Conservation (phyloP, 2,797 vertebrate species). For the Bryconaethiops microstoma region DNA sequence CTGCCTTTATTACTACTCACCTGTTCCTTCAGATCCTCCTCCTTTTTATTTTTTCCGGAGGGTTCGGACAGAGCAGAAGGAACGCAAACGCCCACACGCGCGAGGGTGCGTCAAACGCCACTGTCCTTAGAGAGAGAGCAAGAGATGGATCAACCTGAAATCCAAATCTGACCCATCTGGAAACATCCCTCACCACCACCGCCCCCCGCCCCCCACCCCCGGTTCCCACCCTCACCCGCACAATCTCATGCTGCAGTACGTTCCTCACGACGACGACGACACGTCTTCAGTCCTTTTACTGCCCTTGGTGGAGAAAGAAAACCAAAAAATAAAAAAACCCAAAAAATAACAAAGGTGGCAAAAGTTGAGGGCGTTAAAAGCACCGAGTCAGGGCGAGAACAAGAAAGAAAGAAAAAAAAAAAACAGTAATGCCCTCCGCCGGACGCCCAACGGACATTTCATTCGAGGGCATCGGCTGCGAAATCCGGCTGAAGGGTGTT, state of each 20-base stretch:
- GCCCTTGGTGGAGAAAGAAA: conserved; percentile 21
- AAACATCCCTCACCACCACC: not conserved
- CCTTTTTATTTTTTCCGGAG: not conserved
- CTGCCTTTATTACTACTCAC: conserved; percentile 14
- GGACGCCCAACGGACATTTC: not conserved
- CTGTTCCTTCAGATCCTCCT: not conserved
- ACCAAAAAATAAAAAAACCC: too few species aligned
- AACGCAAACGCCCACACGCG: conserved; percentile 10
- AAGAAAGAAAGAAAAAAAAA: too few species aligned
- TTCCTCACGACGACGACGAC: conserved; percentile 31
- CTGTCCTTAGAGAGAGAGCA: conserved; percentile 80
- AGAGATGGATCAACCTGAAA: conserved; percentile 58
- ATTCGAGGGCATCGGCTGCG: not conserved
- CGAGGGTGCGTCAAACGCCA: conserved; percentile 62
- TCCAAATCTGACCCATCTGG: conserved; percentile 14
- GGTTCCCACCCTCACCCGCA: conserved; percentile 32
- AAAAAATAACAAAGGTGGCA: conserved; percentile 54
- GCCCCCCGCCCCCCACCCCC: not conserved
- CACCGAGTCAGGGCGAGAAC: conserved; percentile 33
- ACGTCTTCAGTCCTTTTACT: conserved; percentile 31
- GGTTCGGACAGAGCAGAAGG: conserved; percentile 6
- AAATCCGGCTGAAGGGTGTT: conserved; percentile 49
- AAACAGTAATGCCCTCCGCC: not conserved
- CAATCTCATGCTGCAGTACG: conserved; percentile 73
- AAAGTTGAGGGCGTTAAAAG: conserved; percentile 49